Evolutionary conservation across 1,140 invertebrate species (phyloP), one percentile per base, ranked within the genome.

Genomic region (Drosophila orena): DNA sequence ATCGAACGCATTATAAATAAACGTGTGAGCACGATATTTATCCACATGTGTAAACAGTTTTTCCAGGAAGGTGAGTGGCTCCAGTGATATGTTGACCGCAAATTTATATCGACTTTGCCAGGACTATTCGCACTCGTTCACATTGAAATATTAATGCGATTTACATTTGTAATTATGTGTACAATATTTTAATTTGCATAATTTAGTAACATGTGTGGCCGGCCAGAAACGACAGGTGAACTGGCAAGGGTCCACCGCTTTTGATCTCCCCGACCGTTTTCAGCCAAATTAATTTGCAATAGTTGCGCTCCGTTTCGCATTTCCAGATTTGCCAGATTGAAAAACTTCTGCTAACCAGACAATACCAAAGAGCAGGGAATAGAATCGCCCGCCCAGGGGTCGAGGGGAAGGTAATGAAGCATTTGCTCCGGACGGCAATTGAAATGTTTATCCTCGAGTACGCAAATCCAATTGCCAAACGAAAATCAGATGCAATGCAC

Each of bases 161-260:
- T 86, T 86, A 86, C 83, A 83, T 88, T 79, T 83, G 83, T 86
- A 86, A 86, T 86, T 86, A 86, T 88, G 66, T 83, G 83, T 76
- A 78, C 81, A 88, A 77, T 88, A 86, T 88, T 86, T 86, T 86
- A 86, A 86, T 86, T 86, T 86, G 83, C 83, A 86, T 86, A 86
- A 86, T 86, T 86, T 86, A 86, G 78, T 78, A 62, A 83, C 74
- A 81, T 59, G 55, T 56, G 68, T 68, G 44, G 57, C 57, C 10
- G 49, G 17, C 27, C 52, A 34, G 17, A 40, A 49, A 17, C 24
- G 38, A 14, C 53, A 54, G 34, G 43, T 68, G 17, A 50, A 42
- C 10, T n/a, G 30, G 14, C 6, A 35, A 34, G 30, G 37, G 34
- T 27, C 37, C 34, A 38, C 62, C 34, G 42, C 22, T 42, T 35